Evolutionary conservation across 2,888 invertebrate genomes (phyloP), one percentile per base, ranked within the genome.

Genomic region (Melinaea marsaeus): DNA sequence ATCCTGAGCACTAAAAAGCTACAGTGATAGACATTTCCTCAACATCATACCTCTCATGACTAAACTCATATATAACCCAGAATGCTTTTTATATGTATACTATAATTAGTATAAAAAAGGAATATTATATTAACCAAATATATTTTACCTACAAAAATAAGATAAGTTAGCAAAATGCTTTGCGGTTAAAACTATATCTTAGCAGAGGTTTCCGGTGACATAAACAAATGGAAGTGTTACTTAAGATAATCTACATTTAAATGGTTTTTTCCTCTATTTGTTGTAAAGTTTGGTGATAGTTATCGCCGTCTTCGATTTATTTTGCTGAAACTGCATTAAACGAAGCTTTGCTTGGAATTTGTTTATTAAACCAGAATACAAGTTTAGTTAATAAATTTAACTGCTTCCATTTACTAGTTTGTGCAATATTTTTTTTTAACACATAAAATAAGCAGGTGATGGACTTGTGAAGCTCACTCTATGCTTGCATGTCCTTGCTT

Each of bases 181-280:
- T 79, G 77, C 76, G 75, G 75, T 72, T 79, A 76, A 72, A 81
- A 78, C 77, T 85, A 84, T 84, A 86, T 86, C 85, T 84, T 80
- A 75, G 76, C 77, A 80, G 78, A 80, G 84, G 80, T 82, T 78
- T 76, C 73, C 69, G 79, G 84, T 84, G 22, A 88, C 88, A 88
- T 88, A 88, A 90, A 89, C 89, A 89, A 90, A 90, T 90, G 88
- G 86, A 86, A 88, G 90, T 88, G 88, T 89, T 89, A 88, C 86
- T 78, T 80, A 76, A 83, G 84, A 88, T 88, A 89, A 90, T 90
- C 89, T 90, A 84, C 90, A 90, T 90, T 90, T 89, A 89, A 90
- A 90, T 89, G 83, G 88, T 88, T 88, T 88, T 87, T 88, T 85
- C 87, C 88, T 86, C 88, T 88, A 88, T 86, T 84, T 88, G 83